phyloP scores from a whole-genome alignment of 2,797 vertebrate genomes.

The Betta splendens region DNA sequence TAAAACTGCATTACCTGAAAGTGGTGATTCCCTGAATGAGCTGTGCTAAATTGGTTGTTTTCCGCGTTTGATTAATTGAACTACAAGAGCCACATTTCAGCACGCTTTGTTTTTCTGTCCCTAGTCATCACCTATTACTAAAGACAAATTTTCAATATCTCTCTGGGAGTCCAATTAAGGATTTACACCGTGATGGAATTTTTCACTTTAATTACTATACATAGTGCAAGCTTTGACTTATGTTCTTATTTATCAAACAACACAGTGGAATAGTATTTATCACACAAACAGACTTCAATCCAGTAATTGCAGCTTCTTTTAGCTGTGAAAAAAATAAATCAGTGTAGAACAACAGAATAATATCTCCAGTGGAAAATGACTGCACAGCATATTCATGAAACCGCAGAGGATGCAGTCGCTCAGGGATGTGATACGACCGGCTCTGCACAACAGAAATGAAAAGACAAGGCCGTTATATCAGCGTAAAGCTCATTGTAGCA shows the following conservation, averaged over 20 bases:
- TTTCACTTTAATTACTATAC: slow-evolving; percentile 99
- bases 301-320: slow-evolving; percentile 90
- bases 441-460: slow-evolving; percentile 35
- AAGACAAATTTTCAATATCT: slow-evolving; percentile 99
- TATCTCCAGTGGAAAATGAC: slow-evolving; percentile 41
- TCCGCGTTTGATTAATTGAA: slow-evolving; percentile 98
- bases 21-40: slow-evolving; percentile 95
- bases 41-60: slow-evolving; percentile 98
- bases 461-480: slow-evolving; percentile 50
- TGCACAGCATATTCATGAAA: slow-evolving; percentile 37
- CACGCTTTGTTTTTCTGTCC: slow-evolving; percentile 98
- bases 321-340: slow-evolving; percentile 81
- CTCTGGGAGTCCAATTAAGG: slow-evolving; percentile 99
- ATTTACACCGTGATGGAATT: slow-evolving; percentile 99
- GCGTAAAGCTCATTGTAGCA: slow-evolving; percentile 51
- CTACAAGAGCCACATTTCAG: slow-evolving; percentile 94
- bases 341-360: slow-evolving; percentile 62
- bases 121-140: slow-evolving; percentile 99
- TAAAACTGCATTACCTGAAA: slow-evolving; percentile 99
- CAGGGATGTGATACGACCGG: slow-evolving; percentile 2
- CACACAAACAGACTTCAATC: slow-evolving; percentile 94
- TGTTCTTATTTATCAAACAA: slow-evolving; percentile 99
- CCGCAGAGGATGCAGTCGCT: slow-evolving; percentile 10
- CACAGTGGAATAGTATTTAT: slow-evolving; percentile 93
- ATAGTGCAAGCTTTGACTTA: slow-evolving; percentile 93